Evolutionary conservation across 2,113 vertebrate genomes (phyloP), one percentile per base, ranked within the genome.

Genomic region (Sander vitreus): DNA sequence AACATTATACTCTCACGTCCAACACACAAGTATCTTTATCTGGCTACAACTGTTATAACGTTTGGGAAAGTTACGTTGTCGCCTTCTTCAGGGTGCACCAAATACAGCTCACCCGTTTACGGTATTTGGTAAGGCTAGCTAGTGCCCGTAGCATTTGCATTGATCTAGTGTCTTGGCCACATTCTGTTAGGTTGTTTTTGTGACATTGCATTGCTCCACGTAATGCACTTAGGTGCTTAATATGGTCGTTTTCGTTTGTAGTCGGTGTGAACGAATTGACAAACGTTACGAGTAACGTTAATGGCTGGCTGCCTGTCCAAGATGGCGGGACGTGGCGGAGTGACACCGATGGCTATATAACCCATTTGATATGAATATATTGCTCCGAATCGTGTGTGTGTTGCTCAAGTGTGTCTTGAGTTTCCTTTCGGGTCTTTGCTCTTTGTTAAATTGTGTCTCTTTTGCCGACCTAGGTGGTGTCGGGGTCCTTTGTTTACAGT

Each of bases 321-420:
- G 97, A 99, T 97, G 97, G 97, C 97, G 96, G 97, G 97, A 96
- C 96, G 92, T 94, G 96, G 97, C 94, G 95, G 94, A 95, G 95
- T 94, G 92, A 81, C 86, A 88, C 81, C 62, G 83, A 84, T 73
- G 54, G 81, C 81, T 75, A 58, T 91, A 54, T 57, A 47, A 70
- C 57, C 65, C 43, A 10, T 82, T 88, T 81, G 59, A 82, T 81
- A 19, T 69, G 21, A 27, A 51, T 50, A 11, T 72, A 54, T 77
- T 5, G n/a, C 66, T n/a, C 23, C 3, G 13, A 10, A 3, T 25
- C 2, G 18, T 51, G 9, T 15, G 25, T 33, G 70, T 54, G 59
- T 47, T 21, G n/a, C 54, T 45, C 0, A 23, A 12, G 63, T 50
- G 21, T 12, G 43, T 23, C 10, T 39, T 3, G 1, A 55, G 7